Base-by-base conservation (phyloP, 1,140 invertebrate species). In the Conopomorpha cramerella region DNA sequence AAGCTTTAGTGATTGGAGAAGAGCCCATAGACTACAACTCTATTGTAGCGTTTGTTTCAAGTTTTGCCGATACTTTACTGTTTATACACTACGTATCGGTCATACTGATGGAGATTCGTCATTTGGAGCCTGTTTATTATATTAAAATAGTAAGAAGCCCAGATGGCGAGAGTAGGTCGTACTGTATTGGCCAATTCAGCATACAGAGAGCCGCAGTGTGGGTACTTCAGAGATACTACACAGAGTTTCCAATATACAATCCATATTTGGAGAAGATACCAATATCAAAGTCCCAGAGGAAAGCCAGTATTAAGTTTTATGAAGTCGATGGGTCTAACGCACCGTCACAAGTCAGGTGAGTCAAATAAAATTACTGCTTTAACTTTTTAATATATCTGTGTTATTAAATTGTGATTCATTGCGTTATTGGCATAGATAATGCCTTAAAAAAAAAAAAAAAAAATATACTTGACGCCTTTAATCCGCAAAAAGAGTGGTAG, bases 61-160 rank as follows among this genome's bases (percentile, higher is more conserved):
- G 90, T 54, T 84, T 96, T 51, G 86, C 92, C 1, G 95, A 98
- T 72, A 93, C 95, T 1, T 76, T 99, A 27, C 79, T 99, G 2
- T 98, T 96, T 66, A 91, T 98, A 57, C 95, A 98, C 72, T 98
- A 96, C 64, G 82, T 96, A 38, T 93, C 94, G 30, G 90, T 98
- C 18, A 84, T 98, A 38, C 76, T 98, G 18, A 85, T 98, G 47
- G 93, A 98, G 78, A 84, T 99, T 45, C 82, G 95, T 26, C 95
- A 97, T 58, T 70, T 95, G 36, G 90, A 95, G 54, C 89, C 93
- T 2, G 84, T 85, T 30, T 98, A 92, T 77, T 94, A 92, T 61
- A 82, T 98, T 2, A 95, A 96, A 73, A 86, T 93, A 25, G 89
- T 96, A 1, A 81, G 97, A 45, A 96, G 93, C 29, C 96, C 97